Evolutionary conservation across 2,888 invertebrate genomes (phyloP).

Genomic region (Amblyjoppa fuscipennis): DNA sequence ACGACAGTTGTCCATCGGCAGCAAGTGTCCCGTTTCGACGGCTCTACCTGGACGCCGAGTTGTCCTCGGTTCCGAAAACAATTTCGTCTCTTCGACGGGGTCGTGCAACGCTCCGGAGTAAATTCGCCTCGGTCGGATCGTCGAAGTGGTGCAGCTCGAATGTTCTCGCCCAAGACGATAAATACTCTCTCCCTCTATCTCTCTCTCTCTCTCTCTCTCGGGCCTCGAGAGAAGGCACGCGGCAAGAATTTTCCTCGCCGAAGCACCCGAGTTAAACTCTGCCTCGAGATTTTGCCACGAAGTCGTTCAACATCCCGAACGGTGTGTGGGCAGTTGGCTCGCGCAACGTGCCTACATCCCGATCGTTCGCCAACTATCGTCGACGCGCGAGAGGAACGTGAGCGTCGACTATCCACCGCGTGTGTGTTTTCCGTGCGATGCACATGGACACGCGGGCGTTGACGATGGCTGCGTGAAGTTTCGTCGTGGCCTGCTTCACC

Average conservation of each 20-base stretch:
- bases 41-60: slow-evolving; percentile 77
- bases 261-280: neutral
- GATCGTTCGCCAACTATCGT: slow-evolving; percentile 35
- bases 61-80: too few relatives aligned
- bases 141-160: too few relatives aligned
- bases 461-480: slow-evolving; percentile 14
- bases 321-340: slow-evolving; percentile 47
- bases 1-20: slow-evolving; percentile 49
- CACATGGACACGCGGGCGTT: neutral
- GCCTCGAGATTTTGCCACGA: slow-evolving; percentile 40
- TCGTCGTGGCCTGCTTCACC: slow-evolving; percentile 31
- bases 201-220: neutral
- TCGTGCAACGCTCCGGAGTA: too few relatives aligned
- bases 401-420: neutral
- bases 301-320: slow-evolving; percentile 19
- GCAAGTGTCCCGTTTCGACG: slow-evolving; percentile 67
- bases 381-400: slow-evolving; percentile 19
- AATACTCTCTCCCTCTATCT: neutral
- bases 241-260: neutral
- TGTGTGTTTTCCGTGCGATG: neutral
- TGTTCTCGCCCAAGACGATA: neutral
- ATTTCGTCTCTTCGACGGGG: too few relatives aligned
- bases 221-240: neutral
- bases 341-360: slow-evolving; percentile 30
- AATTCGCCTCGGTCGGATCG: too few relatives aligned